phyloP scores from a whole-genome alignment of 2,888 invertebrate genomes.

The Melikaiella ostensackeni region DNA sequence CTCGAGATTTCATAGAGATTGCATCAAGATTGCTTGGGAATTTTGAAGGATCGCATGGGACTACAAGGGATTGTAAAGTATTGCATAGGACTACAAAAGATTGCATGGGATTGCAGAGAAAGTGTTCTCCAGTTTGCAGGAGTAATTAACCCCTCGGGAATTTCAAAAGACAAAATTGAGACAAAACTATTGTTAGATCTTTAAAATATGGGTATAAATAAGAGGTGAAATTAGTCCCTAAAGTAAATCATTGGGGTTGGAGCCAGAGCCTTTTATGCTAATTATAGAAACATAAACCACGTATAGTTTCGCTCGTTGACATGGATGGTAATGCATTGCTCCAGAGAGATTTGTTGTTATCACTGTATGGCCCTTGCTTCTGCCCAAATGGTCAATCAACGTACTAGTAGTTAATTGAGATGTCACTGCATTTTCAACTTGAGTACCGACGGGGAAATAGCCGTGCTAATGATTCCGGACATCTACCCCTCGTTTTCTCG shows the following conservation, averaged over 20 bases:
- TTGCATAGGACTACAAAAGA: no score
- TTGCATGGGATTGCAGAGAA: no score
- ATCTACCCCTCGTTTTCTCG: slow-evolving; percentile 20
- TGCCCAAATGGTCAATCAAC: slow-evolving; percentile 35
- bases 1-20: no score
- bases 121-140: no score
- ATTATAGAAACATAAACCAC: neutral
- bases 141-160: no score
- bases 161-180: no score
- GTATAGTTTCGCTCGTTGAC: slow-evolving; percentile 14
- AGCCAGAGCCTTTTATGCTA: slow-evolving; percentile 19
- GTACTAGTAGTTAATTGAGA: slow-evolving; percentile 38
- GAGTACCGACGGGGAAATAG: slow-evolving; percentile 17
- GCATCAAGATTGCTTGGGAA: no score
- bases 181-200: no score
- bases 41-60: no score
- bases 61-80: no score
- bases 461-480: slow-evolving; percentile 29
- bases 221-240: neutral
- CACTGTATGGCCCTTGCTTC: slow-evolving; percentile 12
- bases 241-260: neutral
- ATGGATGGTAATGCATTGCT: slow-evolving; percentile 14
- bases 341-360: slow-evolving; percentile 33
- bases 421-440: slow-evolving; percentile 38
- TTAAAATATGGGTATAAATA: no score